These are phyloP conservation scores for Eurytoma californica DNA, from an alignment of 2,888 invertebrate genomes.

Conservation along the genomic window DNA sequence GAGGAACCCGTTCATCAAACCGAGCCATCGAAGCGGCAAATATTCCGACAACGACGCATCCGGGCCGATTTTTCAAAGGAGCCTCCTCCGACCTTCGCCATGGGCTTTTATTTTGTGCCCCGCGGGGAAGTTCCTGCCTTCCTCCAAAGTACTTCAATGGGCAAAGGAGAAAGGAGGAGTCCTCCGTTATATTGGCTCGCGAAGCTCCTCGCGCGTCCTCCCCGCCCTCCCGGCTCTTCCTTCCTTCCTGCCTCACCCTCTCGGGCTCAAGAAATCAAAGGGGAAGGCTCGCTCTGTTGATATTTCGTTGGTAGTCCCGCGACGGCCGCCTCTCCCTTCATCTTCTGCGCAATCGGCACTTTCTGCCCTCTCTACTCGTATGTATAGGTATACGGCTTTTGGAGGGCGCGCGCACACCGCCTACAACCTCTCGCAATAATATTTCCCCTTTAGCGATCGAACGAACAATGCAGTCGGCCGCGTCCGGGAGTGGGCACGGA, in stretches of 20 bases:
- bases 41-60: slow-evolving; percentile 62
- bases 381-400: neutral
- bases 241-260: slow-evolving; percentile 46
- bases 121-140: slow-evolving; percentile 2
- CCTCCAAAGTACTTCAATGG: neutral
- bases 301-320: slow-evolving; percentile 38
- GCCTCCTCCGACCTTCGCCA: slow-evolving; percentile 21
- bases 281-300: slow-evolving; percentile 28
- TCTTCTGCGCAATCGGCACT: slow-evolving; percentile 50
- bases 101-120: slow-evolving; percentile 34
- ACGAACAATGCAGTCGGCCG: slow-evolving; percentile 23
- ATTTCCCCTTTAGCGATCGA: slow-evolving; percentile 40
- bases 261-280: slow-evolving; percentile 41
- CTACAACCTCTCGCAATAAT: slow-evolving; percentile 34
- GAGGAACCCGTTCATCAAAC: slow-evolving; percentile 64
- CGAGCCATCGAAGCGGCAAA: slow-evolving; percentile 66
- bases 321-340: slow-evolving; percentile 9
- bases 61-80: slow-evolving; percentile 66
- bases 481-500: neutral
- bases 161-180: slow-evolving; percentile 1
- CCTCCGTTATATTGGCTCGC: slow-evolving; percentile 36
- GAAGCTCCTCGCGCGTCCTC: slow-evolving; percentile 3
- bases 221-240: neutral
- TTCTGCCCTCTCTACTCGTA: neutral
- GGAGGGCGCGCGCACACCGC: too few species aligned